Conservation (phyloP, 2,888 invertebrate species). For the Apamea anceps region DNA sequence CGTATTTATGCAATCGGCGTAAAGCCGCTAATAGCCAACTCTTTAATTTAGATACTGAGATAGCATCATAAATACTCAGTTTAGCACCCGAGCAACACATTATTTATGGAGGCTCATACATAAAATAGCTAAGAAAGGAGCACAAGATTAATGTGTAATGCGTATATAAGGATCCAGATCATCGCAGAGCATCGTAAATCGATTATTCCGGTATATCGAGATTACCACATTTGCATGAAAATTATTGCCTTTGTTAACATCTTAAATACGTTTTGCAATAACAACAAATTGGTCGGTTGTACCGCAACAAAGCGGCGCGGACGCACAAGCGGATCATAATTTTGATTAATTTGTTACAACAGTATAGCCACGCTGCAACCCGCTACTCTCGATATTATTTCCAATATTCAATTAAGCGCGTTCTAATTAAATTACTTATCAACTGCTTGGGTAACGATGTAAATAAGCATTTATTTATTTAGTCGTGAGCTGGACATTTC, state of each 20-base stretch:
- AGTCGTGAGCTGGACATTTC: conserved; percentile 85
- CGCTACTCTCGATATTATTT: conserved; percentile 75
- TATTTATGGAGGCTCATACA: conserved; percentile 46
- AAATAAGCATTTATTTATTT: conserved; percentile 86
- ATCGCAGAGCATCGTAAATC: conserved; percentile 68
- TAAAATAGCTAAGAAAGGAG: conserved; percentile 51
- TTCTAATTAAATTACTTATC: conserved; percentile 87
- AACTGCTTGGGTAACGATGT: conserved; percentile 81
- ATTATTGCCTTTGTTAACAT: conserved; percentile 78
- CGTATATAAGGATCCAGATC: conserved; percentile 53
- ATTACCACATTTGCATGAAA: conserved; percentile 70
- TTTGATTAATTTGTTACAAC: conserved; percentile 82
- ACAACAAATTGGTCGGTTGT: conserved; percentile 71
- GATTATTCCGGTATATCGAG: conserved; percentile 63
- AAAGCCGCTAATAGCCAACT: conserved; percentile 67
- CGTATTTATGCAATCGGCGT: conserved; percentile 80
- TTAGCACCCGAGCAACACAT: conserved; percentile 50
- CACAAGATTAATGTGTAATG: conserved; percentile 54
- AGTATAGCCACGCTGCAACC: conserved; percentile 66
- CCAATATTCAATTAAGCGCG: conserved; percentile 84
- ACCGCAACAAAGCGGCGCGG: conserved; percentile 70
- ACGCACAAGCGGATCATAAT: conserved; percentile 77
- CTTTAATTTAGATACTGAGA: conserved; percentile 68
- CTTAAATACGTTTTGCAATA: conserved; percentile 70
- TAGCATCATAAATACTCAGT: conserved; percentile 50